Base-by-base conservation (phyloP, 2,797 vertebrate species). In the Selene dorsalis region DNA sequence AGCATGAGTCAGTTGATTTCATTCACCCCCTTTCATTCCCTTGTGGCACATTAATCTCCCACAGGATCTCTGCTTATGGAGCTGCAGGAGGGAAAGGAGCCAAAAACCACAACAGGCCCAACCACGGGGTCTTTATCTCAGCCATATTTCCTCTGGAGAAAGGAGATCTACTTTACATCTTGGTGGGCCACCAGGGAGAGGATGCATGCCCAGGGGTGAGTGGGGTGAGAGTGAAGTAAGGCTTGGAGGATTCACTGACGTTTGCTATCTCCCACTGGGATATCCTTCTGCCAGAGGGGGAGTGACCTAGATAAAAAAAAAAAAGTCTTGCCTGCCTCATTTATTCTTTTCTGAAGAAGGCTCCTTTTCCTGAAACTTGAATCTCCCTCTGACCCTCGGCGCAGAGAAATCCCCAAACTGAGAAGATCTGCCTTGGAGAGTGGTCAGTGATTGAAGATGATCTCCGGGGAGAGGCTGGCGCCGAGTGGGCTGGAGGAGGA, bases 151-250 rank as follows among this genome's bases (percentile, higher is more conserved):
- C 94, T 45, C 93, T 98, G 70, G 92, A 97, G 87, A 96, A 95
- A 85, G 95, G 95, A 66, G 96, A 98, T 57, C 84, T 92, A 58
- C 94, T 97, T 48, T 96, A 97, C 89, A 96, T 97, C 82, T 91
- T 97, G 81, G 95, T 96, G 82, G 96, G 97, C 39, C 97, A 97
- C 84, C 97, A 97, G 89, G 96, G 96, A 77, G 96, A 97, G 80
- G 97, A 97, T 57, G 96, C 97, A 26, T 96, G 97, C 71, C 96
- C 96, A 0, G 95, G 96, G 94, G 97, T 97, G 86, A 95, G 93
- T 83, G 58, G n/a, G 61, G 39, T 28, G 24, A 61, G 69, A 20
- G 35, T 12, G 11, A 74, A 9, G 75, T 64, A 38, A 18, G 11
- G 20, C 62, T 73, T 22, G 10, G 73, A 65, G 60, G 38, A 57